Evolutionary conservation across 92 coral and sea anemone genomes (phyloP).

Genomic region (Epizoanthus ramosus): DNA sequence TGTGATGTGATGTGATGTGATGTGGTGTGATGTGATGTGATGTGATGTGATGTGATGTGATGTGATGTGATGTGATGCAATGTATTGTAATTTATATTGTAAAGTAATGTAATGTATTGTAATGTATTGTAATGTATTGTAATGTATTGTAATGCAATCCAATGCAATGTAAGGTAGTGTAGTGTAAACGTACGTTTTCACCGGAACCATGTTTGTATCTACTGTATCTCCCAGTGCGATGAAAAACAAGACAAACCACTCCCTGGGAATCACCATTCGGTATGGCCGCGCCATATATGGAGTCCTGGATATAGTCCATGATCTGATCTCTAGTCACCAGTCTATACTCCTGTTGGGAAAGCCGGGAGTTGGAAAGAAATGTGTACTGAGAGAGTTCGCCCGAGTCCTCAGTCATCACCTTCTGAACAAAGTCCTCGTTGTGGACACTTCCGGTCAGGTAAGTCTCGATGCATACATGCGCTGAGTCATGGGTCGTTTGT

Average conservation of each 20-base stretch:
- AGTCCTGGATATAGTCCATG: conserved; percentile 40
- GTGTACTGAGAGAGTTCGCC: conserved; percentile 40
- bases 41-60: too few species aligned
- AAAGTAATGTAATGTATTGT: too few species aligned
- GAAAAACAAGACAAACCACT: conserved; percentile 26
- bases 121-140: too few species aligned
- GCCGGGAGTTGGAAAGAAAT: conserved; percentile 44
- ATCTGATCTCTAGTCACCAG: conserved; percentile 15
- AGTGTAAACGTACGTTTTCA: too few species aligned
- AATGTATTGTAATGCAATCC: too few species aligned
- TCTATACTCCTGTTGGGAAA: conserved; percentile 45
- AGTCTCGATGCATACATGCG: too few species aligned
- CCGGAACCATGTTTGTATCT: not conserved
- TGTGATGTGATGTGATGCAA: too few species aligned
- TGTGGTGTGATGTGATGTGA: too few species aligned
- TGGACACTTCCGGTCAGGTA: conserved; percentile 49
- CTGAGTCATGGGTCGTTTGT: too few species aligned
- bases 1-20: too few species aligned
- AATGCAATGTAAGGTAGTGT: too few species aligned
- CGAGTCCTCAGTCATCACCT: conserved; percentile 31
- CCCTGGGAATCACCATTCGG: conserved; percentile 37
- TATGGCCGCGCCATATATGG: conserved; percentile 55
- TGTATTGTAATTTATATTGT: too few species aligned
- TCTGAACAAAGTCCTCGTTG: conserved; percentile 7
- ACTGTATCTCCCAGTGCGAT: conserved; percentile 4